Percentiles rank a stretch among this genome's conserved stretches.
Conservation (phyloP, 2,797 vertebrate genomes). For the Siniperca obscura region DNA sequence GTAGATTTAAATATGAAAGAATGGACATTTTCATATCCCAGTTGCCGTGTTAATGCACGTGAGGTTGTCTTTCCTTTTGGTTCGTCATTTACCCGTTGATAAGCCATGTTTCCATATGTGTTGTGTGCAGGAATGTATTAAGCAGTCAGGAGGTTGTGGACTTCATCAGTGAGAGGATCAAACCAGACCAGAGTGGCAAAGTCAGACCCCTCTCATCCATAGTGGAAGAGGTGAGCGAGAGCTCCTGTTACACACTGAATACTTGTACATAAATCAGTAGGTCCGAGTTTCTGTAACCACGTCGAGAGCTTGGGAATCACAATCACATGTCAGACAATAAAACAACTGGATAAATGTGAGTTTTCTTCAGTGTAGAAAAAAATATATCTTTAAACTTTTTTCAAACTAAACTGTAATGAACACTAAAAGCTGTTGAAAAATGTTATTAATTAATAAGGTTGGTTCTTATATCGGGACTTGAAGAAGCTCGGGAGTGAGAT, state of each 20-base stretch:
- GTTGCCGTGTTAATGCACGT: neutral
- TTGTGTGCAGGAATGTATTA: conserved; percentile 92
- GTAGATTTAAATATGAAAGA: neutral
- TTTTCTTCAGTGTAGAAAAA: neutral
- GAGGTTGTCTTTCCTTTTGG: neutral
- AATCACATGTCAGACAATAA: neutral
- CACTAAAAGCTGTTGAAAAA: neutral
- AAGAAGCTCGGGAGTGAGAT: too few relatives aligned
- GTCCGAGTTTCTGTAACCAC: neutral
- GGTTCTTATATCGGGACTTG: too few relatives aligned
- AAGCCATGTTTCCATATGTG: neutral
- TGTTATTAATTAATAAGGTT: too few relatives aligned
- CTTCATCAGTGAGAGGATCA: conserved; percentile 94
- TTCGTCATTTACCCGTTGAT: neutral
- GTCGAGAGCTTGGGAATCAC: neutral
- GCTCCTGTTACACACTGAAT: neutral
- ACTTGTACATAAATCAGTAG: too few relatives aligned
- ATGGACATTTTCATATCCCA: neutral
- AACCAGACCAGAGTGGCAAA: conserved; percentile 87
- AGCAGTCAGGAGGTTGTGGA: conserved; percentile 99
- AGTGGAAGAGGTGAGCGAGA: conserved; percentile 91
- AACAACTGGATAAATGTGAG: too few relatives aligned
- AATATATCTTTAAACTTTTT: neutral
- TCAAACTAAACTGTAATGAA: neutral
- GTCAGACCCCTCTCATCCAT: conserved; percentile 90